Evolutionary conservation across 2,888 invertebrate genomes (phyloP), one percentile per base, ranked within the genome.

Genomic region (Trisateles emortualis): DNA sequence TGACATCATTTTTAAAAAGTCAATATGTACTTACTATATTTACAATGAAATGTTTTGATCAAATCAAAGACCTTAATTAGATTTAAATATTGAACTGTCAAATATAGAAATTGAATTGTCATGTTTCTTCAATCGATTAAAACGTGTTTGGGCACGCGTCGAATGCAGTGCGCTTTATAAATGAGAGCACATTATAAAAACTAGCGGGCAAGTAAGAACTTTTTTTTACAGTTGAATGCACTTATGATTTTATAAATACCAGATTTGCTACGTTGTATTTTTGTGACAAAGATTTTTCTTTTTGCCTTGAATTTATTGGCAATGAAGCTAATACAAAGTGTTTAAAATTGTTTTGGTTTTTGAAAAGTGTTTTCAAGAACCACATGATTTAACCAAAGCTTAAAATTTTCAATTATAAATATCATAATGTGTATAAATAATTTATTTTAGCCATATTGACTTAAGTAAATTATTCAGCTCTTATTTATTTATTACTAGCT

Each of bases 51-150:
- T 36, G 30, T 30, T 16, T 29, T 36, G 13, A 24, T 40, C 9
- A 32, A 40, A 32, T 32, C 32, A 47, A 11, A 40, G 16, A 17
- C 47, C 22, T 47, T 40, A 40, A 40, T 47, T 30, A 47, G 19
- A 42, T 24, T 57, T 45, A 30, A 38, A 51, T 51, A 42, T 54
- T 61, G 38, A 45, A 48, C 46, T 58, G 45, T 29, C 54, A 61
- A 58, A 58, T 38, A 42, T 41, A 45, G 52, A 51, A 51, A 38
- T 48, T 22, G 35, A 17, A 51, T 48, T 51, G 46, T 44, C 44
- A 11, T 44, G 46, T 53, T 53, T 13, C 26, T 13, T 16, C 24
- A 14, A 17, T 46, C 30, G 36, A 43, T 29, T 40, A 24, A 43
- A 40, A 40, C 47, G 13, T 32, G 32, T 40, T 47, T 32, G 14